These are phyloP conservation scores for Notothenia coriiceps DNA, from an alignment of 2,113 vertebrate species.

Conservation along the genomic window DNA sequence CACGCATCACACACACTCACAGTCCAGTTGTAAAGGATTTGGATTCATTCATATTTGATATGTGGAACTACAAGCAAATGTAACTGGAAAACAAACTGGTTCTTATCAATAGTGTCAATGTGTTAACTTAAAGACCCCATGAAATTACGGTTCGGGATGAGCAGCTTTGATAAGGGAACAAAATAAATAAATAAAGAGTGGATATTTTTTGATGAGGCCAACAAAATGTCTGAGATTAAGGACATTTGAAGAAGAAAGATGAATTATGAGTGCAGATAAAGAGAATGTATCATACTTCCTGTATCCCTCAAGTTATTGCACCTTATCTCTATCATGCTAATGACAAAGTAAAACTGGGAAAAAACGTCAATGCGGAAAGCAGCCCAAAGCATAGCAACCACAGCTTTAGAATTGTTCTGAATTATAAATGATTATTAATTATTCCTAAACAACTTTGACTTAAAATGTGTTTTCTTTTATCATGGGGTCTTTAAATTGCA, in stretches of 20 bases:
- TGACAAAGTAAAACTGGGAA: background rate
- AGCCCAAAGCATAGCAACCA: background rate
- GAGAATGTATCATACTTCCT: background rate
- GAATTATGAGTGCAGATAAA: background rate
- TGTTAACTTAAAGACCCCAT: conserved; percentile 35
- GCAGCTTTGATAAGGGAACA: background rate
- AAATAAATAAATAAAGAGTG: background rate
- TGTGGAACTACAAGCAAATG: conserved; percentile 44
- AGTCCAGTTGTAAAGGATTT: conserved; percentile 67
- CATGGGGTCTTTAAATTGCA: conserved; percentile 54
- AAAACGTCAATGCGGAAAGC: conserved; percentile 6
- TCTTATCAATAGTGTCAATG: conserved; percentile 21
- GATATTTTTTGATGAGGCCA: background rate
- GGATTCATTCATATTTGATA: conserved; percentile 53
- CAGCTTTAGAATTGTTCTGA: background rate
- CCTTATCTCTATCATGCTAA: background rate
- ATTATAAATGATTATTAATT: background rate
- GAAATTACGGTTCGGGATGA: background rate
- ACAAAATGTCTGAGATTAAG: conserved; percentile 10
- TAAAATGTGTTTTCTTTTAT: background rate
- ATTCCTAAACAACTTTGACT: conserved; percentile 2
- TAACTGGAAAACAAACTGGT: conserved; percentile 55
- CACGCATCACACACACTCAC: conserved; percentile 24
- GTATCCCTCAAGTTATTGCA: background rate
- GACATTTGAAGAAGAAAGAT: background rate